These are phyloP conservation scores for Antigone vipio DNA, from an alignment of 2,113 vertebrate genomes.

Conservation along the genomic window DNA sequence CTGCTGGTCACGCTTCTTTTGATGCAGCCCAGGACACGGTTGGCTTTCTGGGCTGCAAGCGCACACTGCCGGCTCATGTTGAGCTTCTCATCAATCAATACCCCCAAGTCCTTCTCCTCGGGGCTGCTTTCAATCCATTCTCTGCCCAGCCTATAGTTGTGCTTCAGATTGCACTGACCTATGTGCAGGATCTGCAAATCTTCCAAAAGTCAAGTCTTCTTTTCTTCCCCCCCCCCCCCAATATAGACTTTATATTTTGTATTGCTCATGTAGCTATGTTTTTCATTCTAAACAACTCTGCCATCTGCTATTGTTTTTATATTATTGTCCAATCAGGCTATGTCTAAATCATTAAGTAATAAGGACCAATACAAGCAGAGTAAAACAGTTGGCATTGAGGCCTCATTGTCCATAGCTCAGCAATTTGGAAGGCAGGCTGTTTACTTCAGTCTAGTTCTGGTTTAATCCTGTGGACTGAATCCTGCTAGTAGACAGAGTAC, in stretches of 20 bases:
- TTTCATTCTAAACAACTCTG: background rate
- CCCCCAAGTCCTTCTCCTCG: no score
- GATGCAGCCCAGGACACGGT: no score
- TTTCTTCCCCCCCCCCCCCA: background rate
- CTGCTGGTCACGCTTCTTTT: no score
- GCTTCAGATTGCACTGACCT: no score
- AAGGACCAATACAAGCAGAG: background rate
- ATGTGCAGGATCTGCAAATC: background rate
- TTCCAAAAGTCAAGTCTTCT: background rate
- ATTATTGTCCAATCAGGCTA: background rate
- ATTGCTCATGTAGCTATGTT: background rate
- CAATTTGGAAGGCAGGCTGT: background rate
- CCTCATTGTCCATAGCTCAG: background rate
- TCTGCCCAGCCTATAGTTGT: no score
- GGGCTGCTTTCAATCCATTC: no score
- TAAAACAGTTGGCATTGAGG: background rate
- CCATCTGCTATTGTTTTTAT: background rate
- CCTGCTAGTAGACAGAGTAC: background rate
- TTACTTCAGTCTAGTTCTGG: background rate
- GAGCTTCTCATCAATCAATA: no score
- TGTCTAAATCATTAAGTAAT: background rate
- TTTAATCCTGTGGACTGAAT: background rate
- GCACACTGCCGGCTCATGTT: no score
- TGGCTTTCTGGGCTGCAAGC: no score
- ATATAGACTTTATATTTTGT: background rate